Percentiles rank a stretch among this genome's conserved stretches.
Conservation (phyloP, 2,113 vertebrate species). For the Piaya cayana region DNA sequence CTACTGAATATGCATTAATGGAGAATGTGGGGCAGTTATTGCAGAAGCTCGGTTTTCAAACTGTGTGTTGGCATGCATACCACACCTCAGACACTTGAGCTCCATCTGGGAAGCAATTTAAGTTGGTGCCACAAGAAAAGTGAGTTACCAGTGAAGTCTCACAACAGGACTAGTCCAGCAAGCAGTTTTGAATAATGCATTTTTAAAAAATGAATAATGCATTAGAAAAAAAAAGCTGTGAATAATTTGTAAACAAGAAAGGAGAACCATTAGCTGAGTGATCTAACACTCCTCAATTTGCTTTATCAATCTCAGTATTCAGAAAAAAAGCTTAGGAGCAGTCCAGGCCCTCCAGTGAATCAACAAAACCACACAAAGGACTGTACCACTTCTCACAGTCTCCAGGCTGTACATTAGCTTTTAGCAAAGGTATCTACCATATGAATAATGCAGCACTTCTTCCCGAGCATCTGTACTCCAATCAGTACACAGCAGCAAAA, state of each 20-base stretch:
- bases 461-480: constrained; percentile 51
- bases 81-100: neutral
- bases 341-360: neutral
- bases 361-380: constrained; percentile 38
- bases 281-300: neutral
- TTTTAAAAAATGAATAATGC: neutral
- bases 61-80: rapidly evolving
- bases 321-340: neutral
- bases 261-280: neutral
- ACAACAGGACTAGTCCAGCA: neutral
- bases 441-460: constrained; percentile 60
- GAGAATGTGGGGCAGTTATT: neutral
- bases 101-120: neutral
- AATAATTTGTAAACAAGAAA: constrained; percentile 6
- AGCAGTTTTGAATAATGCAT: neutral
- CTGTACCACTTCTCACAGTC: constrained; percentile 21
- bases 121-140: neutral
- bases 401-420: constrained; percentile 55
- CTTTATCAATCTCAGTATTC: constrained; percentile 35
- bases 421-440: constrained; percentile 41
- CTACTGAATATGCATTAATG: neutral
- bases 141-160: neutral
- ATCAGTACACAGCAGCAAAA: constrained; percentile 40
- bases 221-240: neutral
- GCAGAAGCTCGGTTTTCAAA: rapidly evolving